These are phyloP conservation scores for Lindbergichthys nudifrons DNA, from an alignment of 2,797 vertebrate genomes.

Conservation along the genomic window DNA sequence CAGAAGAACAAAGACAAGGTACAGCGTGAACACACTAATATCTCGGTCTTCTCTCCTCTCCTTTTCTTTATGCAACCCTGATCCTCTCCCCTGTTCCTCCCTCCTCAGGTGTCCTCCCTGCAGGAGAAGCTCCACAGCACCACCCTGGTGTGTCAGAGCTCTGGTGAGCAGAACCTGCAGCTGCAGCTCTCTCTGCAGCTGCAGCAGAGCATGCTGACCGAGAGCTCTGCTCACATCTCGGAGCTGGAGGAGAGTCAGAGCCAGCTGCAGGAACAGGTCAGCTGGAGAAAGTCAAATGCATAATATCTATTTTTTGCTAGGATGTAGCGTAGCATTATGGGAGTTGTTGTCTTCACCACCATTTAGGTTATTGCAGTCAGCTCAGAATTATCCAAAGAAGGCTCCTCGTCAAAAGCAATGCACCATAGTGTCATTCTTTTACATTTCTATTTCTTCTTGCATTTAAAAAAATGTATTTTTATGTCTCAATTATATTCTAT, in stretches of 20 bases:
- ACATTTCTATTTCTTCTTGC: too few relatives aligned
- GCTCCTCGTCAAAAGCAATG: too few relatives aligned
- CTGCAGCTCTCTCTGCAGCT: constrained; percentile 91
- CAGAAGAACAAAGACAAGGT: constrained; percentile 89
- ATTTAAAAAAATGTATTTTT: too few relatives aligned
- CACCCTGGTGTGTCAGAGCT: constrained; percentile 84
- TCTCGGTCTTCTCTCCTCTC: too few relatives aligned
- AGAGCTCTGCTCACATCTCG: constrained; percentile 88
- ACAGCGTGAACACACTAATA: background rate
- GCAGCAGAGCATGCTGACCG: constrained; percentile 92
- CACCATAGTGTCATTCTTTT: too few relatives aligned
- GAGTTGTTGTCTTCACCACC: too few relatives aligned
- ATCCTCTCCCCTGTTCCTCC: constrained; percentile 1
- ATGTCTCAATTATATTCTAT: too few relatives aligned
- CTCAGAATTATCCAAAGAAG: too few relatives aligned
- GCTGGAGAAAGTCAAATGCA: background rate
- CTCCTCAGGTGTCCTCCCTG: constrained; percentile 85
- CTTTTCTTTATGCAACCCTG: background rate
- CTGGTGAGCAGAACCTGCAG: constrained; percentile 87
- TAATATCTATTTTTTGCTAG: too few relatives aligned
- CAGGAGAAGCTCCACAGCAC: constrained; percentile 88
- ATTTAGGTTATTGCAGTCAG: too few relatives aligned
- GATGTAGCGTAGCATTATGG: too few relatives aligned
- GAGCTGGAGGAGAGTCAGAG: constrained; percentile 94
- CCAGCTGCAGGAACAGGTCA: constrained; percentile 90